Evolutionary conservation across 2,113 vertebrate genomes (phyloP).

Genomic region (Stercorarius parasiticus): DNA sequence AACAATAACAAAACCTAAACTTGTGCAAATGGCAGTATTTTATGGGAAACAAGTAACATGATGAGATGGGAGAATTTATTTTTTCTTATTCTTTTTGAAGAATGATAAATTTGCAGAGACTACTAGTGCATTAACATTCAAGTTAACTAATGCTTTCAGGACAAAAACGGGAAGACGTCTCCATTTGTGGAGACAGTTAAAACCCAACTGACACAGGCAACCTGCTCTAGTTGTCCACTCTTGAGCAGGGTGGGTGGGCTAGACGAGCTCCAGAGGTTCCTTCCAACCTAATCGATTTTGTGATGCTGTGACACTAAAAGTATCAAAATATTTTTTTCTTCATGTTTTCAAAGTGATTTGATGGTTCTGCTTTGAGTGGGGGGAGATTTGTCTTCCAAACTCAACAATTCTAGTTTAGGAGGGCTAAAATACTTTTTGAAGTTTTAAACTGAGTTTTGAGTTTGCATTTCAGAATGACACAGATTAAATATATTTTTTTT

Average conservation of each 20-base stretch:
- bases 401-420: fast-evolving
- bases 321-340: neutral
- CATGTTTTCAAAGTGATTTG: neutral
- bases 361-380: neutral
- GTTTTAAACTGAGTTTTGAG: neutral
- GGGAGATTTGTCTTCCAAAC: neutral
- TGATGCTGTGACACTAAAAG: neutral
- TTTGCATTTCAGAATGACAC: neutral
- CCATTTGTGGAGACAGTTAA: neutral
- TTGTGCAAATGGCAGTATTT: neutral
- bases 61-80: neutral
- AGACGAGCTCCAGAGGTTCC: neutral
- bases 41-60: neutral
- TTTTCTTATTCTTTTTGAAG: neutral
- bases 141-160: neutral
- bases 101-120: neutral
- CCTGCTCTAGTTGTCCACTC: neutral
- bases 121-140: neutral
- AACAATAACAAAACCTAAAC: neutral
- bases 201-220: neutral
- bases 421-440: neutral
- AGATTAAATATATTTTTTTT: neutral
- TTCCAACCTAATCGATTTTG: neutral
- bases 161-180: neutral
- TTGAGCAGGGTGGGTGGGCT: neutral